Evolutionary conservation across 1,140 invertebrate genomes (phyloP), one percentile per base, ranked within the genome.

Genomic region (Temnothorax curvispinosus): DNA sequence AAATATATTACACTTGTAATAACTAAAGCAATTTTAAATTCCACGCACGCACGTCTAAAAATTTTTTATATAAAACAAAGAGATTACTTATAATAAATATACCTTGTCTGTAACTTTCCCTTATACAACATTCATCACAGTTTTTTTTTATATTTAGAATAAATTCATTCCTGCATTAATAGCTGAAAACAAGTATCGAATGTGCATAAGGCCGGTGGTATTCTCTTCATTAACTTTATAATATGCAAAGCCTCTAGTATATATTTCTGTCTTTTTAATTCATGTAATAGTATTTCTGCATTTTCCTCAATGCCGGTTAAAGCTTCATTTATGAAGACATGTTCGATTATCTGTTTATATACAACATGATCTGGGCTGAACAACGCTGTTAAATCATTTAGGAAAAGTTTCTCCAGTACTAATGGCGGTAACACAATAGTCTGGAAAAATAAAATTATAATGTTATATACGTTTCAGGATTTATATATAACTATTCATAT

Each of bases 341-440:
- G 89, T 71, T 94, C 93, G 13, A 95, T 87, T 54, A 95, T 94
- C 88, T 90, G 90, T 71, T 93, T 89, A 32, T 95, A 95, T 32
- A 95, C 78, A 11, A 92, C 89, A 84, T 94, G 94, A 87, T 92
- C 92, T 4, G 95, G 94, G 56, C 87, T 88, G 38, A 95, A 95
- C 18, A 72, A 92, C 21, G 89, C 65, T 7, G 94, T 95, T 44
- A 95, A 89, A 86, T 95, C 93, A 88, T 93, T 94, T 67, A 94
- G 93, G 67, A 95, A 95, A 3, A 95, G 75, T 90, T 95, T 93
- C 89, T 95, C 93, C 54, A 95, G 77, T 52, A 95, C 91, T 38
- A 89, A 87, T 69, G 92, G 52, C 47, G 92, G 75, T 21, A 94
- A 88, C n/a, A 85, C 88, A 5, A 92, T 32, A 44, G 86, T 80